These are phyloP conservation scores for Harpalus rufipes DNA, from an alignment of 2,888 invertebrate genomes.

Conservation along the genomic window DNA sequence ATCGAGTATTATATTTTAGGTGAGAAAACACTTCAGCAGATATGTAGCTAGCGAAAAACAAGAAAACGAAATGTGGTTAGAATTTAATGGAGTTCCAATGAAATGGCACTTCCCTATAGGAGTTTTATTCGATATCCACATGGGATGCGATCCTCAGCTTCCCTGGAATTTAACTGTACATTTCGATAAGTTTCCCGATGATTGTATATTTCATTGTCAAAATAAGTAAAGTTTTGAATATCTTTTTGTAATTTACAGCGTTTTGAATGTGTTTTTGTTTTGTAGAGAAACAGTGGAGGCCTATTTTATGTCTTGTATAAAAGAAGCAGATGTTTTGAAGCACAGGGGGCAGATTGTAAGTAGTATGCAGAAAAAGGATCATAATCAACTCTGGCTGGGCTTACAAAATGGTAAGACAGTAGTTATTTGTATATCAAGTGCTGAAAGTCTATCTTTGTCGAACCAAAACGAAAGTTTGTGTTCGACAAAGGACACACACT, in stretches of 20 bases:
- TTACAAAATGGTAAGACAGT: constrained; percentile 89
- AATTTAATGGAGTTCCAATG: constrained; percentile 93
- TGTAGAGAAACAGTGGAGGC: constrained; percentile 94
- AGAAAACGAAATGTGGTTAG: constrained; percentile 96
- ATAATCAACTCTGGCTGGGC: constrained; percentile 97
- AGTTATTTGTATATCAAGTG: too few species aligned
- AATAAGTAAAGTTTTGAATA: constrained; percentile 83
- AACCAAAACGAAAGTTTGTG: too few species aligned
- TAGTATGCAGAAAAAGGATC: constrained; percentile 97
- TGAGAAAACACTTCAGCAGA: constrained; percentile 92
- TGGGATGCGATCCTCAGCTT: constrained; percentile 84
- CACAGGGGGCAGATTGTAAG: constrained; percentile 94
- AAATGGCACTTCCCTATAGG: constrained; percentile 95
- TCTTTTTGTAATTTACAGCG: background rate
- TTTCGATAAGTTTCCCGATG: constrained; percentile 96
- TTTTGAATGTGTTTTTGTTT: constrained; percentile 67
- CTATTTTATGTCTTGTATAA: constrained; percentile 96
- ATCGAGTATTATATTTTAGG: constrained; percentile 78
- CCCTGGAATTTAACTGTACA: constrained; percentile 97
- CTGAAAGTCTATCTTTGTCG: too few species aligned
- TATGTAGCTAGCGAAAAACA: constrained; percentile 89
- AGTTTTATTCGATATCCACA: constrained; percentile 92
- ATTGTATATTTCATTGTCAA: constrained; percentile 90
- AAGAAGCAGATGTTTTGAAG: constrained; percentile 99
- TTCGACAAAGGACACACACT: too few species aligned